Evolutionary conservation across 2,113 vertebrate genomes (phyloP), one percentile per base, ranked within the genome.

Genomic region (Lasiurus borealis): DNA sequence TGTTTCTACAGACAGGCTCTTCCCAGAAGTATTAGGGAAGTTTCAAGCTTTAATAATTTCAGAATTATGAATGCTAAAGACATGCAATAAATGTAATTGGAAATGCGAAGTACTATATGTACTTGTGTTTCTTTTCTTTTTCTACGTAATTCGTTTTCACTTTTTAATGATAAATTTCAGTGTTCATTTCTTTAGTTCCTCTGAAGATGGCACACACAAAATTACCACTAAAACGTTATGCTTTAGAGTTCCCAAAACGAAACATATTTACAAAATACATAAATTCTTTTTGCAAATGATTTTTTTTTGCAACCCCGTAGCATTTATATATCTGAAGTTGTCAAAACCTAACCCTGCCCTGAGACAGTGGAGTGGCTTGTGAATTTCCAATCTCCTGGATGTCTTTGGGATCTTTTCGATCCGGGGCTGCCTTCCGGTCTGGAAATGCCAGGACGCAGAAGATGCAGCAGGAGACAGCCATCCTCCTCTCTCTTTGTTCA

Each of bases 61-160:
- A 59, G 86, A 87, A 94, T 27, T 48, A 84, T 9, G 85, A 95
- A 77, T 82, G 68, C 46, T 91, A 87, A 85, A 85, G 93, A 23
- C 9, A 36, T 76, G 19, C 8, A 82, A 85, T 8, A 82, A 90
- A 59, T 23, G 88, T 75, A n/a, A 83, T 0, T 94, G n/a, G n/a
- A 80, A 94, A 81, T 88, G 76, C 12, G 81, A 88, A 85, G 23
- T 75, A 40, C 40, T 40, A 40, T 40, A 83, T 52, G 57, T 57
- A 57, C 54, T 76, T 85, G 4, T 77, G 18, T 80, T 88, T 85
- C 73, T 88, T 52, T 92, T n/a, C n/a, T n/a, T n/a, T n/a, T n/a
- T 72, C 64, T 66, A 44, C 2, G 34, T 66, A 64, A 82, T 14
- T 75, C n/a, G 34, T 64, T 95, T n/a, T 91, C 6, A 75, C 85